Base-by-base conservation (phyloP, 1,140 invertebrate genomes). In the Drosophila pseudoananassae region DNA sequence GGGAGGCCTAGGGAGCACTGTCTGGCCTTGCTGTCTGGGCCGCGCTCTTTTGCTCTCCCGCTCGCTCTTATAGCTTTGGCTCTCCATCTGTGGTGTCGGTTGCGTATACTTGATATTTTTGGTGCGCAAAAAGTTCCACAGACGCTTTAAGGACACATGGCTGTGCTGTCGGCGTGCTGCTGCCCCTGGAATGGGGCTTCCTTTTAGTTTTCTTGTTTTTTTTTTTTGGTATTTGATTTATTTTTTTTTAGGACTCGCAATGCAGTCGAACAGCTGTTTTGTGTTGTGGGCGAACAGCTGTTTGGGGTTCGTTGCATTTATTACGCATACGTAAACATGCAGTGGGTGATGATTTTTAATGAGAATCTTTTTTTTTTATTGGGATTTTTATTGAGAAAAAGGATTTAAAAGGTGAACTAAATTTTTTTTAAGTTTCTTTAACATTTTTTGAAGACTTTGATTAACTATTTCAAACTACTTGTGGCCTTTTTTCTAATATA, bases 41-140 rank as follows among this genome's bases (percentile, higher is more conserved):
- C 20, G 36, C n/a, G 17, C 45, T 45, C 51, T 45, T 54, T 64
- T 46, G 36, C 54, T 56, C 52, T 43, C 59, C 12, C 43, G 8
- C n/a, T 56, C 9, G 20, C 57, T 31, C 23, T 55, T 36, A 10
- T 12, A 36, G 10, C 10, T 40, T 14, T 8, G n/a, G 15, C 43
- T 46, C 43, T 46, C 43, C 43, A 46, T 20, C 36, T 45, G 25
- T 53, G 45, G 45, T 78, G 43, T 70, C 23, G 53, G 45, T 56
- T 38, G 60, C 72, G 71, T 76, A 76, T 81, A 77, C 80, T 59
- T 74, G 29, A 80, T 76, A 82, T 75, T 61, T 75, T 64, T 75
- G 76, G 76, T 83, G 81, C 81, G 81, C 81, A 84, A 84, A 79
- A 82, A 79, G 68, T 70, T 59, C 59, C 60, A 45, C 49, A 27